phyloP scores from a whole-genome alignment of 2,113 vertebrate species.

The Vimba vimba region DNA sequence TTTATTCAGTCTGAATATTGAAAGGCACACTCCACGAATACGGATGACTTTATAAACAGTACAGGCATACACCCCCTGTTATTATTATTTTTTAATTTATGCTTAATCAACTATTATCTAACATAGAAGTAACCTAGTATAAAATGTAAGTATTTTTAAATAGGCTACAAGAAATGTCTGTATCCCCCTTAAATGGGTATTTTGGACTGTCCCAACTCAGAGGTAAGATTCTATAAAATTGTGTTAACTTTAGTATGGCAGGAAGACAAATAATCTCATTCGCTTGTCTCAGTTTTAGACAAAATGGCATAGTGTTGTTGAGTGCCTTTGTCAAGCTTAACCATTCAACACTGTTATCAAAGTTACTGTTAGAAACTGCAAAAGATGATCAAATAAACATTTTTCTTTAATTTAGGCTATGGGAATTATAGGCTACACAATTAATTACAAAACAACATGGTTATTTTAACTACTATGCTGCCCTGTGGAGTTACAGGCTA shows the following conservation, averaged over 20 bases:
- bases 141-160: background rate
- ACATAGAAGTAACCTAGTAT: background rate
- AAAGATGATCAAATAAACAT: background rate
- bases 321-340: background rate
- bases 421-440: background rate
- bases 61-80: background rate
- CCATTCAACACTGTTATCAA: background rate
- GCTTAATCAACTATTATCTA: background rate
- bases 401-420: background rate
- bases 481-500: background rate
- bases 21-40: background rate
- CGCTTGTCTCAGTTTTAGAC: background rate
- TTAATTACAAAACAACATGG: background rate
- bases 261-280: background rate
- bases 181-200: background rate
- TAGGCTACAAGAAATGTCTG: background rate
- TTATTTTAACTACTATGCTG: background rate
- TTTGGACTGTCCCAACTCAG: background rate
- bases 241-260: too few relatives aligned
- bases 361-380: background rate
- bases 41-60: background rate
- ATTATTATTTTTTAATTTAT: background rate
- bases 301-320: background rate
- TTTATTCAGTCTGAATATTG: background rate
- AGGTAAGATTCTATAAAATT: too few relatives aligned